phyloP scores from a whole-genome alignment of 64 coral and sea anemone species.

The Anthopleura sola region DNA sequence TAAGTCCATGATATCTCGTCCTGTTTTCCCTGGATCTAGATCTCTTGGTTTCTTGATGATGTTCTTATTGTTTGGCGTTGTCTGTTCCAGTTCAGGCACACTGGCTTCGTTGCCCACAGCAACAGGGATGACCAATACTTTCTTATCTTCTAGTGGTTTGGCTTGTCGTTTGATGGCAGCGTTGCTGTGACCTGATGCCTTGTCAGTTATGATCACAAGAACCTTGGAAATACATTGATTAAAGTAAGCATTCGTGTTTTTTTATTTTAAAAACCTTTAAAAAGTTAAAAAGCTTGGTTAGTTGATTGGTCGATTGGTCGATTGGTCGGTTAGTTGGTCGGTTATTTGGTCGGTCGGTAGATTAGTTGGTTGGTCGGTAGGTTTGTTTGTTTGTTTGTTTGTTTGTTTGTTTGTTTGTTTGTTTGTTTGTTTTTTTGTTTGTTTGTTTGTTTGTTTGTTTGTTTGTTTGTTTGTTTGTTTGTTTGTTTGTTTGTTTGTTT shows the following conservation, averaged over 20 bases:
- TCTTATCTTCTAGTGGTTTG: slow-evolving; percentile 43
- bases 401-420: no score
- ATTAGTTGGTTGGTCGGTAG: no score
- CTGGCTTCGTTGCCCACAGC: slow-evolving; percentile 50
- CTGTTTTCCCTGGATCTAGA: slow-evolving; percentile 30
- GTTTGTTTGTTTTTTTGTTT: no score
- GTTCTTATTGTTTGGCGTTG: slow-evolving; percentile 58
- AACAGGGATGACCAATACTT: slow-evolving; percentile 46
- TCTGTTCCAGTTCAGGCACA: slow-evolving; percentile 35
- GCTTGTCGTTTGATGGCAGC: slow-evolving; percentile 27
- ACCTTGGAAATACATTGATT: slow-evolving; percentile 6
- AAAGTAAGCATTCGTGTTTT: neutral
- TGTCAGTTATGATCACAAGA: slow-evolving; percentile 84
- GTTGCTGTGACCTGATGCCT: slow-evolving; percentile 43
- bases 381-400: no score
- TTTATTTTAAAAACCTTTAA: no score
- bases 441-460: no score
- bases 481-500: no score
- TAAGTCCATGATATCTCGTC: slow-evolving; percentile 56
- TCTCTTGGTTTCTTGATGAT: slow-evolving; percentile 34
- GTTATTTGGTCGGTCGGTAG: no score
- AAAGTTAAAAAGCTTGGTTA: neutral
- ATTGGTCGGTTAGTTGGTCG: no score
- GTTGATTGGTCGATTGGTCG: neutral
- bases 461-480: no score